Conservation (phyloP, 2,888 invertebrate genomes). For the Perdita meconis region DNA sequence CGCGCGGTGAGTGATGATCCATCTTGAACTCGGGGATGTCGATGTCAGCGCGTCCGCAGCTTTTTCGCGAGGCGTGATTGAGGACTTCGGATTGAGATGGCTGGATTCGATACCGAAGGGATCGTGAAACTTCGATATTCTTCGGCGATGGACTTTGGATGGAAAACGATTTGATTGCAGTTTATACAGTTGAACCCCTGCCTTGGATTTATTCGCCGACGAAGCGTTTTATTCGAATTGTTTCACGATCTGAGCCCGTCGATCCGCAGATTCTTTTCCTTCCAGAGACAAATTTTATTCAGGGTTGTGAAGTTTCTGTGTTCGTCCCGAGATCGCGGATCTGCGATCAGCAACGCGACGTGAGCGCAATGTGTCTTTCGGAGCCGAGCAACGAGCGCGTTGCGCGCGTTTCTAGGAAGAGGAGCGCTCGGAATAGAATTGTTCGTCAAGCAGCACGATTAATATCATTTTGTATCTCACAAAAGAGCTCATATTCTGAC, state of each 20-base stretch:
- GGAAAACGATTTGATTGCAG: not conserved
- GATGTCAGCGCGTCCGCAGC: not conserved
- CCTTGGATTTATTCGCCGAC: too few species aligned
- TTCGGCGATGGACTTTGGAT: too few species aligned
- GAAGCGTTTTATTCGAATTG: too few species aligned
- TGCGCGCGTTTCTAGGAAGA: slow-evolving; percentile 32
- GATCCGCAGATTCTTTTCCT: too few species aligned
- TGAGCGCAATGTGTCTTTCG: slow-evolving; percentile 38
- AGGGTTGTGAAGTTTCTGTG: too few species aligned
- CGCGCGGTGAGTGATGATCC: not conserved
- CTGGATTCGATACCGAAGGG: not conserved
- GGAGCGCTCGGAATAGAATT: slow-evolving; percentile 37
- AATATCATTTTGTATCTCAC: slow-evolving; percentile 42
- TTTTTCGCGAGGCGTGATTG: not conserved
- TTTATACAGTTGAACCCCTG: not conserved
- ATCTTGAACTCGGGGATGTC: not conserved
- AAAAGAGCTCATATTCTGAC: slow-evolving; percentile 54
- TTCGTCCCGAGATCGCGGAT: too few species aligned
- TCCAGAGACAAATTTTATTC: too few species aligned
- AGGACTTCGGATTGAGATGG: not conserved
- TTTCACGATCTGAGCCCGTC: too few species aligned
- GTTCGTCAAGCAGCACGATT: slow-evolving; percentile 46
- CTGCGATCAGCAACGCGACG: slow-evolving; percentile 5
- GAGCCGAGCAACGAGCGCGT: slow-evolving; percentile 23
- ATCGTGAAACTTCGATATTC: not conserved